Evolutionary conservation across 2,797 vertebrate species (phyloP), one percentile per base, ranked within the genome.

Genomic region (Hydrophis major): DNA sequence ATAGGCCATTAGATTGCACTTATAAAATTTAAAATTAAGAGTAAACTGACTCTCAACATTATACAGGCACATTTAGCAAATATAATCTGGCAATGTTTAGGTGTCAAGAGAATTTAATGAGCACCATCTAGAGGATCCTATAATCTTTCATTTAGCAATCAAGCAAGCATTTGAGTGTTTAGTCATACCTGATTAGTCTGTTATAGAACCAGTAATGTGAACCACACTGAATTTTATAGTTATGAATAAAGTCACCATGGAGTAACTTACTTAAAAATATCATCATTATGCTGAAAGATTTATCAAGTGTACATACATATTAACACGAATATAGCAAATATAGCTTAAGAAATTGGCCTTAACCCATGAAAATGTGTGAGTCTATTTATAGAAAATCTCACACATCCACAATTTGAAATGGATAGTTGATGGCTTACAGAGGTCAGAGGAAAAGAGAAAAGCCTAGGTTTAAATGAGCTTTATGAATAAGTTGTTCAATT

Each of bases 291-390:
- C 57, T 66, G 94, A 92, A 57, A 93, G 90, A 94, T 92, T 88
- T 88, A 92, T 63, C 90, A 53, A 88, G 37, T 74, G 20, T 22
- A 92, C 86, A 92, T 93, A 53, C 11, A 89, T 50, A 92, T 88
- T 89, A 89, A 88, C 5, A 78, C 25, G 95, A 94, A 95, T 93
- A 92, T 22, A 92, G 22, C 90, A 93, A 95, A 92, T 95, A 78
- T 74, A 90, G 28, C 74, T 88, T 95, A 90, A 83, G 60, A 91
- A 95, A 94, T 91, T 90, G 94, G 86, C 60, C 89, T 91, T 92
- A 90, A 59, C 59, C 14, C 88, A 25, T 53, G 53, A 60, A 56
- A 93, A 95, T 94, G 93, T 90, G 92, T 91, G 32, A 27, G 28
- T 61, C 69, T 92, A 94, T 91, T 95, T 90, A 78, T n/a, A 86